These are phyloP conservation scores for Egretta garzetta DNA, from an alignment of 2,113 vertebrate genomes.

Conservation along the genomic window DNA sequence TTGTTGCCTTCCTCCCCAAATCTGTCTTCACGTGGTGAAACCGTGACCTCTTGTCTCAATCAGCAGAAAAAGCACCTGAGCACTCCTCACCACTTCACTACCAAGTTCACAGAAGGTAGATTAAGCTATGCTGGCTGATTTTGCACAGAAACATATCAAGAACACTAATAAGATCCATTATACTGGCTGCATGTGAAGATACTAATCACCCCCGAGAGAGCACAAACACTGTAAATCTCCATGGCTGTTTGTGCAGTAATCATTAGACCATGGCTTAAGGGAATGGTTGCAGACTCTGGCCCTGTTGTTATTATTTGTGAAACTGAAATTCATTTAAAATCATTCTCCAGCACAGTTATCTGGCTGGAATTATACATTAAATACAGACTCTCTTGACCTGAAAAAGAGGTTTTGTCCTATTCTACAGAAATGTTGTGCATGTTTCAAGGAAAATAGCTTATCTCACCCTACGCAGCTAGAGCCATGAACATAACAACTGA, in stretches of 20 bases:
- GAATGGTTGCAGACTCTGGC: neutral
- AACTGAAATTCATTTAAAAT: conserved; percentile 9
- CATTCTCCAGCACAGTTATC: neutral
- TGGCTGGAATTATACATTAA: neutral
- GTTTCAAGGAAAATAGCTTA: neutral
- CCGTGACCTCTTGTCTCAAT: neutral
- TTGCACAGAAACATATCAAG: neutral
- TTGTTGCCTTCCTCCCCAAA: neutral
- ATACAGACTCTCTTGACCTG: neutral
- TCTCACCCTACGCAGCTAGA: neutral
- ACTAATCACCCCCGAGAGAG: neutral
- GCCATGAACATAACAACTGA: neutral
- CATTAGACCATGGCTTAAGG: neutral
- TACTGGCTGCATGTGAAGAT: neutral
- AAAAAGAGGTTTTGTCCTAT: neutral
- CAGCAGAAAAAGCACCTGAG: neutral
- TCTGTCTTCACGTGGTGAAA: neutral
- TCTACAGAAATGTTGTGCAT: neutral
- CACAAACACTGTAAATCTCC: conserved; percentile 3
- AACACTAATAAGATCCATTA: neutral
- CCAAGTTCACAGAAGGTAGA: neutral
- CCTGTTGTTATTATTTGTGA: neutral
- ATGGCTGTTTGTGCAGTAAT: neutral
- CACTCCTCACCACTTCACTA: neutral
- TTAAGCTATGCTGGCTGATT: neutral